phyloP scores from a whole-genome alignment of 2,888 invertebrate genomes.

The Caenorhabditis uteleia region DNA sequence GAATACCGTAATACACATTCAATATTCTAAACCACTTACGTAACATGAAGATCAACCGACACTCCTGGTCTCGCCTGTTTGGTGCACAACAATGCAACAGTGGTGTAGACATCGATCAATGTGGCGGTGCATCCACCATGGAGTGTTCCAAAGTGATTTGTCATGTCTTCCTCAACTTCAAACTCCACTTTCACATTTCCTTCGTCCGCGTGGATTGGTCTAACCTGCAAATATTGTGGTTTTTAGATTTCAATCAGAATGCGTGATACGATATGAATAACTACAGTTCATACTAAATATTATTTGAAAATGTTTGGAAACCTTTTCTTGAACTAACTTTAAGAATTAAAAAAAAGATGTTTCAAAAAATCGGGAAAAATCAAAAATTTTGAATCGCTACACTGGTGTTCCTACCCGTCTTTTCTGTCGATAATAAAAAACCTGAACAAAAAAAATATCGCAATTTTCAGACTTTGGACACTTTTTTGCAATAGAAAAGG shows the following conservation, averaged over 20 bases:
- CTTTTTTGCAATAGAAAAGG: too few species aligned
- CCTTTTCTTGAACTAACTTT: too few species aligned
- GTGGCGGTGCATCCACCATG: slow-evolving; percentile 66
- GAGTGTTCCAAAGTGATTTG: slow-evolving; percentile 54
- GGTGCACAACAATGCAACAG: slow-evolving; percentile 65
- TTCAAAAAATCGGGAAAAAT: too few species aligned
- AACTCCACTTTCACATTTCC: slow-evolving; percentile 60
- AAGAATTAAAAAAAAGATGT: too few species aligned
- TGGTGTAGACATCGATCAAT: slow-evolving; percentile 63
- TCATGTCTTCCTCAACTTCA: slow-evolving; percentile 57
- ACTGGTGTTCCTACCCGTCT: too few species aligned
- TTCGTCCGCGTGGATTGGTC: slow-evolving; percentile 52
- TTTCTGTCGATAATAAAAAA: too few species aligned
- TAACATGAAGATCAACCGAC: slow-evolving; percentile 83
- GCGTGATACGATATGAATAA: neutral
- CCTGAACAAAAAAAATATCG: too few species aligned
- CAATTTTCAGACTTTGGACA: too few species aligned
- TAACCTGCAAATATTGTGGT: slow-evolving; percentile 5
- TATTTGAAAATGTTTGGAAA: too few species aligned
- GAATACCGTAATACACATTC: too few species aligned
- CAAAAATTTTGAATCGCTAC: too few species aligned
- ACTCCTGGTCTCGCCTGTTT: slow-evolving; percentile 77
- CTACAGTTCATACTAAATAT: neutral
- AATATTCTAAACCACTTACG: too few species aligned
- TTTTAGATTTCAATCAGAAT: neutral